Percentiles rank a stretch among this genome's conserved stretches.
These are phyloP conservation scores for Pandemis corylana DNA, from an alignment of 2,888 invertebrate genomes.

Conservation along the genomic window DNA sequence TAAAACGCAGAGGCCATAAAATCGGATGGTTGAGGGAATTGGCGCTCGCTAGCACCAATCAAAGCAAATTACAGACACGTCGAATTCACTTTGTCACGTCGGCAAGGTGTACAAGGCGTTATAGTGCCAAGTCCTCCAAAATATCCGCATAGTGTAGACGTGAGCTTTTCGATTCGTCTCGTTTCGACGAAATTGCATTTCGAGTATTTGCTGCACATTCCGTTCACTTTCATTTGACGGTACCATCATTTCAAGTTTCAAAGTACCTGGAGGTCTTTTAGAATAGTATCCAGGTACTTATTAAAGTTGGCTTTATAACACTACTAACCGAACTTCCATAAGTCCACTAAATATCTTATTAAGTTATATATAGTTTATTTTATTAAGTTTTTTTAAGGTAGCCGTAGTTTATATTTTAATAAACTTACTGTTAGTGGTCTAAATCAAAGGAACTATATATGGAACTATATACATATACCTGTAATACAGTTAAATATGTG, in stretches of 20 bases:
- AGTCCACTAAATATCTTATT: no score
- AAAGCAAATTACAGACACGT: conserved; percentile 53
- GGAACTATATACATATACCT: no score
- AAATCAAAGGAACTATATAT: no score
- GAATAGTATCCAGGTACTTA: not conserved
- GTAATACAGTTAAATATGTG: no score
- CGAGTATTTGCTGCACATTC: conserved; percentile 60
- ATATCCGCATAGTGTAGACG: conserved; percentile 48
- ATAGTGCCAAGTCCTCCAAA: no score
- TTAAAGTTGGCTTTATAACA: no score
- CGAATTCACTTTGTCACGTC: conserved; percentile 22
- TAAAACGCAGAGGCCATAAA: conserved; percentile 48
- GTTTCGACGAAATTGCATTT: conserved; percentile 46
- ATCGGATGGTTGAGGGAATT: conserved; percentile 49
- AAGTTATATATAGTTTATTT: no score
- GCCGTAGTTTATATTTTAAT: no score
- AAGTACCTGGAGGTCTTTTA: not conserved
- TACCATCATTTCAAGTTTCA: conserved; percentile 39
- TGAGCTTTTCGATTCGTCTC: conserved; percentile 45
- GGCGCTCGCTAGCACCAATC: conserved; percentile 62
- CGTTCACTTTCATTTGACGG: conserved; percentile 54
- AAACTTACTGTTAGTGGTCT: no score
- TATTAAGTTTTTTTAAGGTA: no score
- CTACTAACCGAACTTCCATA: no score
- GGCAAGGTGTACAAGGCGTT: not conserved